phyloP scores from a whole-genome alignment of 2,113 vertebrate genomes.

The cattle (Bos taurus) region DNA sequence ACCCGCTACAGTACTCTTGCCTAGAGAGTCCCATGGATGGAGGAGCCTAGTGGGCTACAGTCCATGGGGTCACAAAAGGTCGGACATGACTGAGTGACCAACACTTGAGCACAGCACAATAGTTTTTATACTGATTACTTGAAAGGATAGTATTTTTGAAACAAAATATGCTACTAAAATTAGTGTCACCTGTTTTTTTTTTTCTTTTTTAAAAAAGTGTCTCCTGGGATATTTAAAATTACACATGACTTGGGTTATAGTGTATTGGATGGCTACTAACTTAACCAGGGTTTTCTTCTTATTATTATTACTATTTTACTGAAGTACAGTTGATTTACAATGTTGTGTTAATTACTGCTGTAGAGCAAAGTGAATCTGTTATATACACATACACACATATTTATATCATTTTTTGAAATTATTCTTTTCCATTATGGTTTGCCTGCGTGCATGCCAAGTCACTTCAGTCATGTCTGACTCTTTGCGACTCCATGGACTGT shows the following conservation, averaged over 20 bases:
- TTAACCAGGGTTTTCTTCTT: neutral
- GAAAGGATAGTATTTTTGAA: neutral
- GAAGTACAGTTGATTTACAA: neutral
- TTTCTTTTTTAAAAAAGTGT: neutral
- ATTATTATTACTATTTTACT: neutral
- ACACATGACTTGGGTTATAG: rapidly evolving
- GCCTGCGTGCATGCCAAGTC: neutral
- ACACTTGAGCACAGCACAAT: neutral
- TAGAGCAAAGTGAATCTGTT: neutral
- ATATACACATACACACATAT: neutral
- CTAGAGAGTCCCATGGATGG: neutral
- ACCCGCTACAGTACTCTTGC: neutral
- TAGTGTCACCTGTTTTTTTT: no score
- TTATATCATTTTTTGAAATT: neutral
- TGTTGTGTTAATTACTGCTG: neutral
- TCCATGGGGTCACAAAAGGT: neutral
- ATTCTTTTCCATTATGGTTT: neutral
- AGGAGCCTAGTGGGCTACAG: neutral
- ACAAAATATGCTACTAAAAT: neutral
- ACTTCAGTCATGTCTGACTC: neutral
- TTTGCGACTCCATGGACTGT: neutral
- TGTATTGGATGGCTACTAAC: rapidly evolving
- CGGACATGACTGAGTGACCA: neutral
- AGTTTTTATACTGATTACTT: neutral
- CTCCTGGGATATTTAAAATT: neutral